A percentile compares a stretch with the other conserved stretches of the same genome.
phyloP scores from a whole-genome alignment of 2,797 vertebrate genomes.

The Cirrhinus mrigala region DNA sequence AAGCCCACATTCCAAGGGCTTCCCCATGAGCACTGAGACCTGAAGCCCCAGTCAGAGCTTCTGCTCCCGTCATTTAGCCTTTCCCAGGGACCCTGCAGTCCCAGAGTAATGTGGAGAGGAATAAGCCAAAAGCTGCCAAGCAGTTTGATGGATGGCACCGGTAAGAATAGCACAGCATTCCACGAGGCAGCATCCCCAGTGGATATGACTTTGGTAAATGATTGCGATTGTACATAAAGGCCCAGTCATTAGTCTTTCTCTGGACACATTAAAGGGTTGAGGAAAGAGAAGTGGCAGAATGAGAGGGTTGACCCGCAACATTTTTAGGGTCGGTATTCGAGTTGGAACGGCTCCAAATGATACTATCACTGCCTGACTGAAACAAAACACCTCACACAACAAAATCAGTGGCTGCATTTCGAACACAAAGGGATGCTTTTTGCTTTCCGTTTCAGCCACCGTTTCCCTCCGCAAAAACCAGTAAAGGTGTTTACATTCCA shows the following conservation, averaged over 20 bases:
- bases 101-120: conserved; percentile 49
- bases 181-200: conserved; percentile 52
- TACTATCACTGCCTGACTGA: conserved; percentile 70
- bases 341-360: conserved; percentile 70
- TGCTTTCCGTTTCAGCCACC: conserved; percentile 42
- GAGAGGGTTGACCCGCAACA: conserved; percentile 43
- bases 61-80: conserved; percentile 55
- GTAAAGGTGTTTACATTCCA: conserved; percentile 71
- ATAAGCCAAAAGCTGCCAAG: conserved; percentile 59
- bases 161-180: conserved; percentile 57
- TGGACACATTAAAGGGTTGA: conserved; percentile 74
- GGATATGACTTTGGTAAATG: conserved; percentile 76
- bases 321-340: conserved; percentile 58
- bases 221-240: conserved; percentile 76
- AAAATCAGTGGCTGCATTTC: conserved; percentile 48
- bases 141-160: conserved; percentile 57
- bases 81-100: conserved; percentile 33
- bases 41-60: conserved; percentile 32
- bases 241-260: conserved; percentile 73
- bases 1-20: conserved; percentile 23
- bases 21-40: conserved; percentile 35
- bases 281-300: conserved; percentile 68
- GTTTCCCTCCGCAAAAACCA: conserved; percentile 46
- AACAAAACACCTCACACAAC: conserved; percentile 64
- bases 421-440: conserved; percentile 53